Evolutionary conservation across 2,888 invertebrate genomes (phyloP).

Genomic region (Trilocha varians): DNA sequence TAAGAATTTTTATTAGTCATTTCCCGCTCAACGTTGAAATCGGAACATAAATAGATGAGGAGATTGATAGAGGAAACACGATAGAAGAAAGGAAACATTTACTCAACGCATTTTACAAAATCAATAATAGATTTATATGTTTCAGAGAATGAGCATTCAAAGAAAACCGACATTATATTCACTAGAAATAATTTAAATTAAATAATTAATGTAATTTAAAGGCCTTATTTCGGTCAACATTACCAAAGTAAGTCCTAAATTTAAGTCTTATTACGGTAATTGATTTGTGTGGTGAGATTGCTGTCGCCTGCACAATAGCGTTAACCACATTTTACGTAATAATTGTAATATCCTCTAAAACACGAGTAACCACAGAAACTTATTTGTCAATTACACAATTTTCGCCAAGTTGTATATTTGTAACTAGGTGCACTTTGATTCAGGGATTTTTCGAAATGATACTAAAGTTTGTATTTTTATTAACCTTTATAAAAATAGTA

Average conservation of each 20-base stretch:
- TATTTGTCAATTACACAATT: slow-evolving; percentile 6
- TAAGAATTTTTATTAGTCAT: slow-evolving; percentile 24
- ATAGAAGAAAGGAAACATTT: slow-evolving; percentile 10
- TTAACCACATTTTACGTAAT: slow-evolving; percentile 1
- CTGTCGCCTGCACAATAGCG: background rate
- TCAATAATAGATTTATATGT: background rate
- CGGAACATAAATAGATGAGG: slow-evolving; percentile 6
- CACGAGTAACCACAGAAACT: slow-evolving; percentile 6
- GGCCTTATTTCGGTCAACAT: no score
- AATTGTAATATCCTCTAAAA: slow-evolving; percentile 1
- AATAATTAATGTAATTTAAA: no score
- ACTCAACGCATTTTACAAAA: slow-evolving; percentile 2
- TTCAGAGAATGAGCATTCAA: no score
- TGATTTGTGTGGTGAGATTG: background rate
- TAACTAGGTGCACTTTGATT: no score
- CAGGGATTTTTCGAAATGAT: no score
- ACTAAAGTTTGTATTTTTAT: no score
- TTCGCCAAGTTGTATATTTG: no score
- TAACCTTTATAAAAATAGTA: no score
- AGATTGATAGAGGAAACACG: slow-evolving; percentile 7
- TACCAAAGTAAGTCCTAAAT: background rate
- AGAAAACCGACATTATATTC: no score
- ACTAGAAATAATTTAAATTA: no score
- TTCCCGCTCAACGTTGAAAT: slow-evolving; percentile 14
- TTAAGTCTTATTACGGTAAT: background rate